Conservation (phyloP, 2,113 vertebrate species). For the Aegotheles bennettii region DNA sequence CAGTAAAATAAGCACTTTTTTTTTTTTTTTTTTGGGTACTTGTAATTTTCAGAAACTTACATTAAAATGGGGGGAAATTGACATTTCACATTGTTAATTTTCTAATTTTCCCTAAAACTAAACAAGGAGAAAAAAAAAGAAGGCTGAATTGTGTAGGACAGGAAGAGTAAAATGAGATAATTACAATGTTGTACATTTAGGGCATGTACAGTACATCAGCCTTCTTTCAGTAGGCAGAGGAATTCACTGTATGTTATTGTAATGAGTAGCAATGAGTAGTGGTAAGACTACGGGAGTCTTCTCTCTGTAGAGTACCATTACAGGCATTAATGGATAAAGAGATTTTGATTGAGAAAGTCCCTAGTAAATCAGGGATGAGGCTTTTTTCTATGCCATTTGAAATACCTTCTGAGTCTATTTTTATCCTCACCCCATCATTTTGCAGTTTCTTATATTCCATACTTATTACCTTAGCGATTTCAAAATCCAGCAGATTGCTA, state of each 20-base stretch:
- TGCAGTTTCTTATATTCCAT: background rate
- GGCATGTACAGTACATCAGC: background rate
- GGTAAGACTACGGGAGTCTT: background rate
- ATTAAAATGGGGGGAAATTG: background rate
- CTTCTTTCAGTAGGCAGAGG: background rate
- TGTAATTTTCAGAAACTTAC: background rate
- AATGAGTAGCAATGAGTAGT: conserved; percentile 9
- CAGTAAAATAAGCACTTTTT: background rate
- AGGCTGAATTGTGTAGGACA: background rate
- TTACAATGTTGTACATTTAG: background rate
- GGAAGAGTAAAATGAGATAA: background rate
- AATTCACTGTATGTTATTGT: background rate
- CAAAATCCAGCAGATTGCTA: background rate
- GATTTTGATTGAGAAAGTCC: conserved; percentile 7
- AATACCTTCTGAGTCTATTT: background rate
- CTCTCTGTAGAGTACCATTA: background rate
- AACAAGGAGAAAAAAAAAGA: fast-evolving
- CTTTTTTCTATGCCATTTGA: background rate
- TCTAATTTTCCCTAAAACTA: background rate
- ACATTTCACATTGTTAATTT: background rate
- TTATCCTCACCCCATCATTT: background rate
- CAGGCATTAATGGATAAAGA: conserved; percentile 18
- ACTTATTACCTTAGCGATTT: background rate
- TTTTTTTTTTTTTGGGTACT: background rate
- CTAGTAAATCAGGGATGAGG: background rate